A percentile compares a stretch with the other conserved stretches of the same genome.
These are phyloP conservation scores for Erythrolamprus reginae DNA, from an alignment of 2,113 vertebrate species.

Conservation along the genomic window DNA sequence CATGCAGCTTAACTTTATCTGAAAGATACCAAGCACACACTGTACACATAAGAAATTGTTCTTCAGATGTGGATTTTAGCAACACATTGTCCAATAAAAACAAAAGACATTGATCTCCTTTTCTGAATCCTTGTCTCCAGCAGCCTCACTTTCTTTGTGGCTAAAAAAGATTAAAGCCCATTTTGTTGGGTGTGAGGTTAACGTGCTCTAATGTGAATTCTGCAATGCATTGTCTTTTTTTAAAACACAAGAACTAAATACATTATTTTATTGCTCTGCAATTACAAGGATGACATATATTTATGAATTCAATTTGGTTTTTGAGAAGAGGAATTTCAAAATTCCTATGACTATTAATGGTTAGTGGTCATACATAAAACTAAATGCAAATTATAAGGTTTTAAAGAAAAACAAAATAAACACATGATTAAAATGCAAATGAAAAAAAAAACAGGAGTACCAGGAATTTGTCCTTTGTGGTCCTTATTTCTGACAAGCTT, in stretches of 20 bases:
- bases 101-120: not conserved
- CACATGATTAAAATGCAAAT: not conserved
- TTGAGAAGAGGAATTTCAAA: not conserved
- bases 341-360: not conserved
- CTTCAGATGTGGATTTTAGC: not conserved
- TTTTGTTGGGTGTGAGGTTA: not conserved
- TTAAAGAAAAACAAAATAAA: not conserved
- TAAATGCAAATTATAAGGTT: not conserved
- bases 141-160: not conserved
- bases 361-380: not conserved
- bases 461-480: conserved; percentile 78
- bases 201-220: not conserved
- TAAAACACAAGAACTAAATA: not conserved
- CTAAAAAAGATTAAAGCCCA: not conserved
- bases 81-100: not conserved
- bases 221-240: not conserved
- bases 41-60: not conserved
- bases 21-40: not conserved
- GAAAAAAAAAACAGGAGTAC: conserved; percentile 67
- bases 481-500: conserved; percentile 78
- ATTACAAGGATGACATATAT: conserved; percentile 22
- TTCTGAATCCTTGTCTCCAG: not conserved
- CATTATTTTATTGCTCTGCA: not conserved
- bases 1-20: not conserved
- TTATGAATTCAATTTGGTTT: not conserved